phyloP scores from a whole-genome alignment of 2,888 invertebrate species.

The Drosophila mimetica region DNA sequence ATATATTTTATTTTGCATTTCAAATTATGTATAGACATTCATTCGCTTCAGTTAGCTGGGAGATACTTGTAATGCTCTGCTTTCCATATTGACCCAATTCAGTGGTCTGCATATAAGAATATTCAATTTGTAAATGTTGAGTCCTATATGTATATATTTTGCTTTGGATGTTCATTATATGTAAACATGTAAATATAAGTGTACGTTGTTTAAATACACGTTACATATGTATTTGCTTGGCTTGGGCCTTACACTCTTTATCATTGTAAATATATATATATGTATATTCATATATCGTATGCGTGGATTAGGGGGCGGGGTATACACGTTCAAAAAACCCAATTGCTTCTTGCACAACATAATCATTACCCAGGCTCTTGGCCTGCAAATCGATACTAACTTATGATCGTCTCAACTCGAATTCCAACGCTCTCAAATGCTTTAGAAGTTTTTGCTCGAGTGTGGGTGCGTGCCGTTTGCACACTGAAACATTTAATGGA shows the following conservation, averaged over 20 bases:
- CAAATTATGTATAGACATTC: conserved; percentile 68
- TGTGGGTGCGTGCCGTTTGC: conserved; percentile 11
- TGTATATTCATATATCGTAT: conserved; percentile 40
- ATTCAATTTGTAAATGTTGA: conserved; percentile 68
- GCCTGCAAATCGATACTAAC: conserved; percentile 25
- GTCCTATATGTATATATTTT: conserved; percentile 41
- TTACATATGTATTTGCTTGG: conserved; percentile 45
- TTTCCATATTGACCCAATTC: conserved; percentile 23
- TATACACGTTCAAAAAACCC: conserved; percentile 62
- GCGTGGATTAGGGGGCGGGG: conserved; percentile 21
- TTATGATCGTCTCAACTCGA: conserved; percentile 5
- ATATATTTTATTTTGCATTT: conserved; percentile 72
- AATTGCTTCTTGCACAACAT: conserved; percentile 55
- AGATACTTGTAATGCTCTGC: conserved; percentile 53
- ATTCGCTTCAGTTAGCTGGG: conserved; percentile 42
- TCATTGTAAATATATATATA: conserved; percentile 62
- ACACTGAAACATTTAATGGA: conserved; percentile 46
- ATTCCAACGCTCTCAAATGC: conserved; percentile 17
- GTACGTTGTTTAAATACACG: conserved; percentile 30
- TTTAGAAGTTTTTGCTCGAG: conserved; percentile 6
- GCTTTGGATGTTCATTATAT: conserved; percentile 45
- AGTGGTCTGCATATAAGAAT: conserved; percentile 60
- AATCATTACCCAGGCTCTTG: conserved; percentile 17
- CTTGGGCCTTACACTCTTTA: conserved; percentile 32
- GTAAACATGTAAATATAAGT: conserved; percentile 45